Evolutionary conservation across 2,797 vertebrate genomes (phyloP), one percentile per base, ranked within the genome.

Genomic region (Pseudotriccus pelzelni): DNA sequence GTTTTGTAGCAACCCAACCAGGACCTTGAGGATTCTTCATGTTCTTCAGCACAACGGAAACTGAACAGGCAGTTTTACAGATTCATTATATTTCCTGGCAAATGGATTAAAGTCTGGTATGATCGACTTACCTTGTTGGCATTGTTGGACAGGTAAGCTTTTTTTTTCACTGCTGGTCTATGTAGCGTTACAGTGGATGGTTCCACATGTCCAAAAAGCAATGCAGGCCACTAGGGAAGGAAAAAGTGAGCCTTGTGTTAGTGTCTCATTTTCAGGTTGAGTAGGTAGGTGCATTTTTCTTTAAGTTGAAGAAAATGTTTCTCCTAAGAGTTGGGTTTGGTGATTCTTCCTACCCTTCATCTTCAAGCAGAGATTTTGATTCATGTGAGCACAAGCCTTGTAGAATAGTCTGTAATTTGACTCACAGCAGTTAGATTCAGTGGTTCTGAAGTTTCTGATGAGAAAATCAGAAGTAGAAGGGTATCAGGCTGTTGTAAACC

Each of bases 21-120:
- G 78, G 98, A 98, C 68, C 97, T 98, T 95, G 99, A 99, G 69
- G 98, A 98, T 64, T 99, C 98, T 5, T 99, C 98, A 2, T 98
- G 98, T 94, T 99, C 99, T 27, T 98, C 99, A 32, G 98, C 98
- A 52, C 98, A 99, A 72, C 98, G 98, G 90, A 99, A 98, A 82
- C 98, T 99, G 18, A 98, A 98, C 88, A 98, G 97, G 89, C 98
- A 99, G 77, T 99, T 99, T 96, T 99, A 99, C 97, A 99, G 99
- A 96, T 98, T 99, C 47, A 98, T 98, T 93, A 95, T 99, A 60
- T 99, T 99, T 95, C 99, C 99, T 44, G 99, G 99, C 84, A 99
- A 98, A 96, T 99, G 99, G 99, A 98, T 99, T 95, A 99, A 98
- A 97, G 98, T 99, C 97, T 98, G 99, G 97, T 99, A 99, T 6